Percentiles rank a stretch among this genome's conserved stretches.
phyloP scores from a whole-genome alignment of 2,113 vertebrate genomes.

The Galemys pyrenaicus region DNA sequence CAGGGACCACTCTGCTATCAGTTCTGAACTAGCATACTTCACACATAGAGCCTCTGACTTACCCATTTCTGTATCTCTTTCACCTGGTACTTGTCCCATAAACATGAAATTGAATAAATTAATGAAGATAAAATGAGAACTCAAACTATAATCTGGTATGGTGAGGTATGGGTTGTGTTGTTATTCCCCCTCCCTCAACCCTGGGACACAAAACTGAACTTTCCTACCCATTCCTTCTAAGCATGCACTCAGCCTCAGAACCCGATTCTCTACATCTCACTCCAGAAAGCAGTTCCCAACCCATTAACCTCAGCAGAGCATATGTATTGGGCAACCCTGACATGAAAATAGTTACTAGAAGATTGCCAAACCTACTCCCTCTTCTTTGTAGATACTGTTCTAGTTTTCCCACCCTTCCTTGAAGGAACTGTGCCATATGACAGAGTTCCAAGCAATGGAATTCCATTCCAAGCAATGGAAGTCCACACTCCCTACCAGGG shows the following conservation, averaged over 20 bases:
- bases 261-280: background rate
- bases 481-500: background rate
- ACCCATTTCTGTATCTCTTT: background rate
- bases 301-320: background rate
- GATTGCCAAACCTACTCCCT: background rate
- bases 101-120: background rate
- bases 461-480: background rate
- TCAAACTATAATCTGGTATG: background rate
- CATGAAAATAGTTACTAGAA: background rate
- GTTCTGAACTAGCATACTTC: background rate
- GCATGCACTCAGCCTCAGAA: background rate
- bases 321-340: background rate
- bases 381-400: background rate
- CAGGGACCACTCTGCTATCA: background rate
- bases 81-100: background rate
- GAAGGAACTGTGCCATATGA: background rate
- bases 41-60: background rate
- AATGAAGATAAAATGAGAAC: slow-evolving; percentile 12
- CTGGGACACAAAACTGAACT: background rate
- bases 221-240: background rate
- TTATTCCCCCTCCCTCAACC: fast-evolving
- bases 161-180: background rate
- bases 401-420: background rate
- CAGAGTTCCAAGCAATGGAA: background rate
- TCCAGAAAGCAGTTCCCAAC: background rate